Evolutionary conservation across 2,113 vertebrate species (phyloP).

Genomic region (Colossoma macropomum): DNA sequence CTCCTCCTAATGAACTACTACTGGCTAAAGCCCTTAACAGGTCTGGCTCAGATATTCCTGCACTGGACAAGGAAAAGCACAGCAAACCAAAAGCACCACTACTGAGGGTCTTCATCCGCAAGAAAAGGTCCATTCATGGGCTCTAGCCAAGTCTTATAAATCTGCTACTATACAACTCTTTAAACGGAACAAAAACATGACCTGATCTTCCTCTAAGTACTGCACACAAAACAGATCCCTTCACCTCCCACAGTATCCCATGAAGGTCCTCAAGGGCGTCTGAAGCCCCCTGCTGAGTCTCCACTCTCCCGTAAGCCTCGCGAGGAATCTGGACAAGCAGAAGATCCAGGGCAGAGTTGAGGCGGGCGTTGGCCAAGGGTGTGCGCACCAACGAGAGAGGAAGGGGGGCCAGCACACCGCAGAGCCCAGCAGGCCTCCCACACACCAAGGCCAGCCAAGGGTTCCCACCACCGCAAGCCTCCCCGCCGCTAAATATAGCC

Average conservation of each 20-base stretch:
- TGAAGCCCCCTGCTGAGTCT: neutral
- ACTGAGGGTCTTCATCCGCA: neutral
- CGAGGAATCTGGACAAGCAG: conserved; percentile 47
- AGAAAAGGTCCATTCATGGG: neutral
- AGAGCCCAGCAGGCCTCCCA: conserved; percentile 56
- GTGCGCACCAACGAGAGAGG: conserved; percentile 43
- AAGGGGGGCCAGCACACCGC: conserved; percentile 36
- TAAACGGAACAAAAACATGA: neutral
- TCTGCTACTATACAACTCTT: neutral
- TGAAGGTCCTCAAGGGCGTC: neutral
- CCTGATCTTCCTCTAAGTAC: neutral
- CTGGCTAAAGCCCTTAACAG: conserved; percentile 26
- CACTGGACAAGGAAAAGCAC: neutral
- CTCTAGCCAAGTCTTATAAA: conserved; percentile 1
- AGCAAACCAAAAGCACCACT: conserved; percentile 12
- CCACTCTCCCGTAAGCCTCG: neutral
- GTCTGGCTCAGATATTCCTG: conserved; percentile 14
- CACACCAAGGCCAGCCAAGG: conserved; percentile 63
- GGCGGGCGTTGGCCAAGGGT: conserved; percentile 39
- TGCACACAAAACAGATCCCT: conserved; percentile 16
- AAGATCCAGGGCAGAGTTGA: conserved; percentile 56
- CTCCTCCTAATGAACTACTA: neutral
- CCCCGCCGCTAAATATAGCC: conserved; percentile 61
- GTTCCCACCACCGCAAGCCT: conserved; percentile 61
- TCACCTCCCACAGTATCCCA: neutral